phyloP scores from a whole-genome alignment of 2,113 vertebrate genomes.

The Aphyosemion australe region DNA sequence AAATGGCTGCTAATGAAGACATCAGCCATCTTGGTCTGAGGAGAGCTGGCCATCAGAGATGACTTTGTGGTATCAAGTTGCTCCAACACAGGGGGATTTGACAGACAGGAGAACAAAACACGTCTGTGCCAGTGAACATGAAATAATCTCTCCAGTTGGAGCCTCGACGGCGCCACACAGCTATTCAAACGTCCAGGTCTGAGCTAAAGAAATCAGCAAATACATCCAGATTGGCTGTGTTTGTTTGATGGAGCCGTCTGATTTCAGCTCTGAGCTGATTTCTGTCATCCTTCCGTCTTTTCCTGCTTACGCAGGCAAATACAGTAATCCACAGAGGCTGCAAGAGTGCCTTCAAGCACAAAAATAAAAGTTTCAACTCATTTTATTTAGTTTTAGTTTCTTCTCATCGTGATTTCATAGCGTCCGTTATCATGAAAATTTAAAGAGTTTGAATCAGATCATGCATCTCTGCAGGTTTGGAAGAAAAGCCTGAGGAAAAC shows the following conservation, averaged over 20 bases:
- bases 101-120: constrained; percentile 14
- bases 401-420: constrained; percentile 9
- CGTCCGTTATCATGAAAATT: constrained; percentile 29
- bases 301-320: constrained; percentile 35
- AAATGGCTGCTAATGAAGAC: constrained; percentile 71
- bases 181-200: constrained; percentile 49
- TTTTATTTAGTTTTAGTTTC: constrained; percentile 17
- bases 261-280: constrained; percentile 32
- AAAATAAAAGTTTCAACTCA: constrained; percentile 33
- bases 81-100: constrained; percentile 24
- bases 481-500: no score
- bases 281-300: constrained; percentile 30
- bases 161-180: constrained; percentile 42
- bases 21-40: constrained; percentile 50
- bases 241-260: constrained; percentile 48
- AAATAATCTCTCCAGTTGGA: constrained; percentile 37
- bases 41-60: constrained; percentile 44
- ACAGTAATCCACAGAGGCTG: constrained; percentile 49
- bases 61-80: constrained; percentile 35
- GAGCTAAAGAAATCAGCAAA: constrained; percentile 47
- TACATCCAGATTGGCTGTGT: constrained; percentile 49
- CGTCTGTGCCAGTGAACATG: constrained; percentile 33
- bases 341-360: constrained; percentile 17
- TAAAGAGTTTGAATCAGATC: constrained; percentile 10
- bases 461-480: not conserved